phyloP scores from a whole-genome alignment of 2,113 vertebrate species.

The Pelvicachromis taeniatus region DNA sequence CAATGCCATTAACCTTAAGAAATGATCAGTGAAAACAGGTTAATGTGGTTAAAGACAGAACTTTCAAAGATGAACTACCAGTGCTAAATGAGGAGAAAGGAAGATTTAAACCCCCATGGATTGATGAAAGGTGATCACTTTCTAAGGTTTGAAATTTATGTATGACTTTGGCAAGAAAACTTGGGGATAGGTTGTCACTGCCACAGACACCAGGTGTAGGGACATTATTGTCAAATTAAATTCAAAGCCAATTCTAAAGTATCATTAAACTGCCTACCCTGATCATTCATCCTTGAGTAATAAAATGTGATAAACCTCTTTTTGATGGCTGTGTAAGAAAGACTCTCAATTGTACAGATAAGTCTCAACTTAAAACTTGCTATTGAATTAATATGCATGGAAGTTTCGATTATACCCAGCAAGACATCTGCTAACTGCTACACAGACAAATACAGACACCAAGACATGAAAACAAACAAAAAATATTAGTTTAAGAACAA shows the following conservation, averaged over 20 bases:
- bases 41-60: conserved; percentile 1
- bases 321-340: not conserved
- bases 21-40: not conserved
- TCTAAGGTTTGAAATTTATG: not conserved
- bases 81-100: conserved; percentile 8
- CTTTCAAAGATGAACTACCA: not conserved
- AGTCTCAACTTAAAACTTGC: not conserved
- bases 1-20: conserved; percentile 2
- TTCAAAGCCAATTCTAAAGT: not conserved
- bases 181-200: not conserved
- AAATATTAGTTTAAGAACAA: not conserved
- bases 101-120: not conserved
- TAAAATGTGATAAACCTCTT: not conserved
- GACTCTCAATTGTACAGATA: not conserved
- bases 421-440: not conserved
- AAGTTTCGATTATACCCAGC: not conserved
- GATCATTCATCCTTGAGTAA: not conserved
- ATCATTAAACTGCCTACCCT: not conserved
- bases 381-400: not conserved
- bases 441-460: not conserved
- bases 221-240: not conserved
- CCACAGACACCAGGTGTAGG: not conserved
- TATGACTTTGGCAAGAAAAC: not conserved
- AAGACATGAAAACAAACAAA: not conserved
- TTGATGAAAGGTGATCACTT: not conserved